Conservation (phyloP, 1,140 invertebrate species). For the Ruditapes philippinarum region DNA sequence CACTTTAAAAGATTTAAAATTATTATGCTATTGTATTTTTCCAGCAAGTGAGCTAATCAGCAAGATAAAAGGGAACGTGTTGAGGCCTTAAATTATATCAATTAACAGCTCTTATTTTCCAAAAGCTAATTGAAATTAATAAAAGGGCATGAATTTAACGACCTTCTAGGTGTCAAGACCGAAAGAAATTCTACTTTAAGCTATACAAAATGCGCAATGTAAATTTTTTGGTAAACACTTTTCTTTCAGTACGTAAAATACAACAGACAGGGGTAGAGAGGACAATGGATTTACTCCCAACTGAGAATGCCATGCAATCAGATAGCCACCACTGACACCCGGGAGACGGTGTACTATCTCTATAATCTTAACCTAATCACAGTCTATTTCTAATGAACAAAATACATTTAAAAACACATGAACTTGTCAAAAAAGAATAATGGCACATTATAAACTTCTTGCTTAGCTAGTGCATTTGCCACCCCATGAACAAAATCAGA, state of each 20-base stretch:
- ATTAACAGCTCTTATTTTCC: background rate
- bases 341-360: background rate
- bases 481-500: too few species aligned
- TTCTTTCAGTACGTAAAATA: background rate
- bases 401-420: background rate
- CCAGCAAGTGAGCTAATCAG: too few species aligned
- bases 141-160: background rate
- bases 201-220: background rate
- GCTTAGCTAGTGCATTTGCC: too few species aligned
- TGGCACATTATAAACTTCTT: background rate
- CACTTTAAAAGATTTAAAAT: too few species aligned
- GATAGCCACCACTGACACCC: background rate
- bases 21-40: too few species aligned
- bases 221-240: background rate
- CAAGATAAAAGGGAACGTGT: too few species aligned
- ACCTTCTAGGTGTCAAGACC: conserved; percentile 27
- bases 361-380: background rate
- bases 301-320: background rate
- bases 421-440: background rate
- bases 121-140: conserved; percentile 28
- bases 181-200: background rate
- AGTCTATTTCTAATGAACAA: background rate
- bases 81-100: background rate
- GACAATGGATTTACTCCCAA: background rate
- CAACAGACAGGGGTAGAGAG: background rate